phyloP scores from a whole-genome alignment of 2,888 invertebrate species.

The Chrysina gloriosa region DNA sequence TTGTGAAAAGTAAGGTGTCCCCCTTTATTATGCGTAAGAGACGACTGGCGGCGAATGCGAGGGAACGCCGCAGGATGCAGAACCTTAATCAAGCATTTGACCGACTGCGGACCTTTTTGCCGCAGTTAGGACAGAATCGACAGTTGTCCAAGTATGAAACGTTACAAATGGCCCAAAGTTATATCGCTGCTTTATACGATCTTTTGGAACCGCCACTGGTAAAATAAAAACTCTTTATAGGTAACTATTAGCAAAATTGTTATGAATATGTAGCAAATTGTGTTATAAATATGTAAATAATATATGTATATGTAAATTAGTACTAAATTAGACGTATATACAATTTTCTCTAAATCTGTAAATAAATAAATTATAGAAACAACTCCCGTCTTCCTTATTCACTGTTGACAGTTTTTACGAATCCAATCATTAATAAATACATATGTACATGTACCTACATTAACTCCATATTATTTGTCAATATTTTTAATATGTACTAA shows the following conservation, averaged over 20 bases:
- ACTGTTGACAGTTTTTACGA: no score
- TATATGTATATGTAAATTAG: no score
- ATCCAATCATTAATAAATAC: no score
- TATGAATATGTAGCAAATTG: conserved; percentile 2
- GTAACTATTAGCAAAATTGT: not conserved
- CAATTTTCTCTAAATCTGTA: no score
- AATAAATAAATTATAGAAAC: no score
- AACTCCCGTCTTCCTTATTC: no score
- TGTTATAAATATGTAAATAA: conserved; percentile 8
- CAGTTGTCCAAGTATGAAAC: conserved; percentile 96
- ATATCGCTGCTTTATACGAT: conserved; percentile 90
- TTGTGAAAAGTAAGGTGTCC: conserved; percentile 68
- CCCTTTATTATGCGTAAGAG: conserved; percentile 83
- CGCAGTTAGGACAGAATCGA: conserved; percentile 88
- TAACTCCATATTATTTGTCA: no score
- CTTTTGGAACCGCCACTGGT: conserved; percentile 67
- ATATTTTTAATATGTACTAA: no score
- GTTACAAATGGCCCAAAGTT: conserved; percentile 96
- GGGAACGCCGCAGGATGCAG: conserved; percentile 92
- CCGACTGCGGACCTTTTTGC: conserved; percentile 88
- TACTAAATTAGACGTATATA: no score
- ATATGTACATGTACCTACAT: no score
- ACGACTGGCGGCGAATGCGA: conserved; percentile 90
- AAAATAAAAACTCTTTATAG: not conserved
- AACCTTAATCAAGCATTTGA: conserved; percentile 95